These are phyloP conservation scores for Trichosurus vulpecula DNA, from an alignment of 2,797 vertebrate genomes.

Conservation along the genomic window DNA sequence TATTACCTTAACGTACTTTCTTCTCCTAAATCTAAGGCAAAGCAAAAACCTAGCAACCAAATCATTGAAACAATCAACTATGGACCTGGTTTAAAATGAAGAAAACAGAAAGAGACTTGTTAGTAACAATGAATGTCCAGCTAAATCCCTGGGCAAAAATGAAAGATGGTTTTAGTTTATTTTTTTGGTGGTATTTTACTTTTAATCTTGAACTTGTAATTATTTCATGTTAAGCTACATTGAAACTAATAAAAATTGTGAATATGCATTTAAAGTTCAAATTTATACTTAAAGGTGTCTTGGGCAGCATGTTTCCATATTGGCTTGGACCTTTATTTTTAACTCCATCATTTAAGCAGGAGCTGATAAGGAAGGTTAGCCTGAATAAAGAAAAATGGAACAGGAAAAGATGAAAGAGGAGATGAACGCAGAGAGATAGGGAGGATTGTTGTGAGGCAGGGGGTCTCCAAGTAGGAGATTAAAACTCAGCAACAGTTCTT, in stretches of 20 bases:
- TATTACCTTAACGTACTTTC: background rate
- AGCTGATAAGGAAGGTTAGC: background rate
- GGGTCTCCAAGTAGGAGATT: background rate
- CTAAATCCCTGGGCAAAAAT: background rate
- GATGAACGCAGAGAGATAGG: background rate
- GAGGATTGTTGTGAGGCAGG: background rate
- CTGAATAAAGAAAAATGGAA: background rate
- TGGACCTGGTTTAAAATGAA: background rate
- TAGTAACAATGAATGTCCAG: background rate
- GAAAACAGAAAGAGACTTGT: background rate
- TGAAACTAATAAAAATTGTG: background rate
- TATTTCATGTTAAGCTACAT: background rate
- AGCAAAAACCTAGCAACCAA: background rate
- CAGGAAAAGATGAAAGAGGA: background rate
- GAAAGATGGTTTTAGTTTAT: background rate
- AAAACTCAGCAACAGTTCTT: background rate
- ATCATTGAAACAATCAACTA: constrained; percentile 21
- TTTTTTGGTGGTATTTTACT: background rate
- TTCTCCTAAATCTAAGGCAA: constrained; percentile 4
- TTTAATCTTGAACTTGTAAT: background rate
- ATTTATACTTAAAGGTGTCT: background rate
- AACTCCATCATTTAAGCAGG: background rate
- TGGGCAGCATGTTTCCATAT: background rate
- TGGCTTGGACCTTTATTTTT: background rate
- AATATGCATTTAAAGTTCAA: background rate